Evolutionary conservation across 1,140 invertebrate genomes (phyloP), one percentile per base, ranked within the genome.

Genomic region (Diachasma alloeum): DNA sequence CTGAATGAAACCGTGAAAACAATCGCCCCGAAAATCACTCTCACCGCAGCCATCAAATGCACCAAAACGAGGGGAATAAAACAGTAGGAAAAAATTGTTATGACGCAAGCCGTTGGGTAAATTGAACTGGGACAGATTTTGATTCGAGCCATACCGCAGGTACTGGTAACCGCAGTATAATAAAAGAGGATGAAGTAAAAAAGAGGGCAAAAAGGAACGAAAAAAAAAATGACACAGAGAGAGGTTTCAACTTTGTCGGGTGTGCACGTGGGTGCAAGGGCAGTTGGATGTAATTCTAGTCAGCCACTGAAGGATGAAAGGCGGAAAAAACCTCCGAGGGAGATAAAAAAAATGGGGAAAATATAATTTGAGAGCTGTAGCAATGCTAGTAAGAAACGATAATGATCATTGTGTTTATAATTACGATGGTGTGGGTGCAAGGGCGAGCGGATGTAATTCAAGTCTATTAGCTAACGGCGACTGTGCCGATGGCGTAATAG

Each of bases 261-360:
- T 15, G 15, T 67, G 17, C 19, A 70, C 68, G 68, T 70, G 68
- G 68, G 68, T 70, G 68, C 68, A 70, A 70, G 37, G 42, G 26
- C 67, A 69, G n/a, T 68, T n/a, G 37, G 80, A 82, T 84, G 83
- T 84, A 82, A 84, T 81, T 81, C 80, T 75, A 84, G 77, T 70
- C 81, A 78, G 80, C 46, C 31, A 74, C 53, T 78, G 81, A 84
- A 80, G 81, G 80, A 81, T 81, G 80, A 81, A 81, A 78, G 78
- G 48, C 9, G 10, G 48, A 53, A 53, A 53, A 53, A 6, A 53
- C 6, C 4, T 2, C 13, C 1, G 15, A 1, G 9, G 48, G 15
- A 53, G 17, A 63, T 26, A 31, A 63, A 63, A 26, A 63, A 63
- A 63, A 63, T 26, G 22, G 19, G 59, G 59, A 19, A 63, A 63